These are phyloP conservation scores for Boleophthalmus pectinirostris DNA, from an alignment of 2,113 vertebrate species.

Conservation along the genomic window DNA sequence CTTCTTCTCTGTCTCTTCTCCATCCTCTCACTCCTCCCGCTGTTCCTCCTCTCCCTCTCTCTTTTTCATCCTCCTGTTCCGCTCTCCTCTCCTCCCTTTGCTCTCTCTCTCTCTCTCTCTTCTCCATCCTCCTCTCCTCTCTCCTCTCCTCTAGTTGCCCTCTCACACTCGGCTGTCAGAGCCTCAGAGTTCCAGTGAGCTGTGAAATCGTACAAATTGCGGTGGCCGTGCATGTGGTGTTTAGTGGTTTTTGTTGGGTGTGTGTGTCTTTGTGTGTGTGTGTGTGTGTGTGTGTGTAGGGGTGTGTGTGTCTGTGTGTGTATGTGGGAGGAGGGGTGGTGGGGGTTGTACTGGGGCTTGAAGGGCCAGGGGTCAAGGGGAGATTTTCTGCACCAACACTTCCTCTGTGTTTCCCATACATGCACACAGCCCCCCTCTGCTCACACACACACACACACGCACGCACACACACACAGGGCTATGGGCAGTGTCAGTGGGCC, in stretches of 20 bases:
- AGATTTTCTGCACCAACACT: conserved; percentile 83
- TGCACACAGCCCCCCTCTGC: not conserved
- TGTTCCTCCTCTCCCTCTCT: too few species aligned
- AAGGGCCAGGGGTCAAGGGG: conserved; percentile 36
- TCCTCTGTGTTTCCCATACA: conserved; percentile 47
- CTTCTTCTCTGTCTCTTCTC: too few species aligned
- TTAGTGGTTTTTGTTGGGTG: not conserved
- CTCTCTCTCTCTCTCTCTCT: too few species aligned
- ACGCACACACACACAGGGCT: not conserved
- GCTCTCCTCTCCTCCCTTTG: too few species aligned
- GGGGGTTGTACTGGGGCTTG: conserved; percentile 53
- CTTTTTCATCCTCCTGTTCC: too few species aligned
- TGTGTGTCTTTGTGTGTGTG: conserved; percentile 42
- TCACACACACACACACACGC: not conserved
- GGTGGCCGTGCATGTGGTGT: conserved; percentile 60
- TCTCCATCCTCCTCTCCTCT: too few species aligned
- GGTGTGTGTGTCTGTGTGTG: conserved; percentile 57
- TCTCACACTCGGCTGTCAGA: conserved; percentile 71
- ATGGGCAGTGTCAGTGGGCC: too few species aligned
- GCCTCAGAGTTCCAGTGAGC: conserved; percentile 75
- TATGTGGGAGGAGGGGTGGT: conserved; percentile 32
- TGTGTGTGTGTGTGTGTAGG: conserved; percentile 33
- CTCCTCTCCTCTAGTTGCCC: not conserved
- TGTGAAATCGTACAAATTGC: conserved; percentile 86
- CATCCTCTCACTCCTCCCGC: too few species aligned